Evolutionary conservation across 2,888 invertebrate genomes (phyloP).

Genomic region (Eristalis tenax): DNA sequence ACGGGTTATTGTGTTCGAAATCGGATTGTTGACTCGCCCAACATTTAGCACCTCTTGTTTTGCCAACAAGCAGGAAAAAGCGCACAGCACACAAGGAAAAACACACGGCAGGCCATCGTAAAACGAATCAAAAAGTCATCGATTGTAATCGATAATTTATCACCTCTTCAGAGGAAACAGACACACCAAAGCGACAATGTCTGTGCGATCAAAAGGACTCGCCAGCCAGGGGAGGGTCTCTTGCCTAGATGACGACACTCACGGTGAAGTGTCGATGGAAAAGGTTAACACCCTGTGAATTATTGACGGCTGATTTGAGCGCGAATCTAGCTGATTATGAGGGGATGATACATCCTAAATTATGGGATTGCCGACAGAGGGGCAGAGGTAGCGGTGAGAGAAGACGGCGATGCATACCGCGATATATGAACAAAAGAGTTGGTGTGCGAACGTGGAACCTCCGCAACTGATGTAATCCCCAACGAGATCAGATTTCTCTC

Average conservation of each 20-base stretch:
- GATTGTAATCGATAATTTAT: slow-evolving; percentile 68
- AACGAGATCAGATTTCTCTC: slow-evolving; percentile 55
- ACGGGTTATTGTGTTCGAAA: slow-evolving; percentile 37
- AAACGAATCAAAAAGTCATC: slow-evolving; percentile 53
- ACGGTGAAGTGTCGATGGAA: slow-evolving; percentile 26
- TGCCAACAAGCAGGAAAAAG: slow-evolving; percentile 61
- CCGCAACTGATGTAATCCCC: slow-evolving; percentile 26
- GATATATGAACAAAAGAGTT: slow-evolving; percentile 5
- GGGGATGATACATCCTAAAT: slow-evolving; percentile 54
- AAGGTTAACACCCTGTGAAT: slow-evolving; percentile 71
- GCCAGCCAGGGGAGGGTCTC: slow-evolving; percentile 2
- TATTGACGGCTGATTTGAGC: slow-evolving; percentile 47
- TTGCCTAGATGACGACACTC: slow-evolving; percentile 31
- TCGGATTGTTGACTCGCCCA: slow-evolving; percentile 61
- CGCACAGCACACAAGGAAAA: slow-evolving; percentile 50
- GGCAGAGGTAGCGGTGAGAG: neutral
- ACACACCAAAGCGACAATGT: neutral
- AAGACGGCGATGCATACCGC: neutral
- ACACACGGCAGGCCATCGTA: neutral
- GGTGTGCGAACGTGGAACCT: slow-evolving; percentile 17
- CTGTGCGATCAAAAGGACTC: neutral
- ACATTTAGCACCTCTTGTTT: slow-evolving; percentile 70
- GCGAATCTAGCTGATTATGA: slow-evolving; percentile 18
- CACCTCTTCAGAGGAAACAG: slow-evolving; percentile 40
- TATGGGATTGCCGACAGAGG: slow-evolving; percentile 35